Conservation (phyloP, 2,888 invertebrate genomes). For the Arrhopalites spinosus region DNA sequence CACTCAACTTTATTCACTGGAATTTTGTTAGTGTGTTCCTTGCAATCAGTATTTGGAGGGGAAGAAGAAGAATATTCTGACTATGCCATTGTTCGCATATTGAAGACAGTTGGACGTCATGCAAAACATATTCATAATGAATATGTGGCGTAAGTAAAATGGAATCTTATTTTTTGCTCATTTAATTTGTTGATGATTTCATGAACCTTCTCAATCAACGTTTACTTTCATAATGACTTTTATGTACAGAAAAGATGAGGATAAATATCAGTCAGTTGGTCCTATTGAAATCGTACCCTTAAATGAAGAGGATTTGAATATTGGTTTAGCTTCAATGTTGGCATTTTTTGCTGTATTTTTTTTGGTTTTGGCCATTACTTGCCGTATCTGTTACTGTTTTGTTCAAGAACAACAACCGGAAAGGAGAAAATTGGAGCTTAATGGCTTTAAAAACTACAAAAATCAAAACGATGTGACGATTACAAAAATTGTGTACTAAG, state of each 20-base stretch:
- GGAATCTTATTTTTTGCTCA: too few relatives aligned
- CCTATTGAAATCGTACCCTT: background rate
- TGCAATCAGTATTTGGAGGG: background rate
- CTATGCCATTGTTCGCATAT: background rate
- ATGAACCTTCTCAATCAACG: background rate
- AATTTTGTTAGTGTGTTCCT: too few relatives aligned
- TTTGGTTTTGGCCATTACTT: background rate
- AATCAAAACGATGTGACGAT: too few relatives aligned
- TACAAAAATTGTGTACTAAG: too few relatives aligned
- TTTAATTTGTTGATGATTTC: too few relatives aligned
- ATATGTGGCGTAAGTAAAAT: background rate
- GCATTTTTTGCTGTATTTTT: slow-evolving; percentile 1
- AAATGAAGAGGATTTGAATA: slow-evolving; percentile 5
- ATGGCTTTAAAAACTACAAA: background rate
- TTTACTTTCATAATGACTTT: background rate
- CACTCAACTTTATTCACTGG: too few relatives aligned
- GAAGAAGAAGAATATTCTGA: background rate
- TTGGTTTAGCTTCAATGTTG: background rate
- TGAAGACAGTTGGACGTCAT: background rate
- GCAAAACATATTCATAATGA: background rate
- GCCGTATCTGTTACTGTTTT: background rate
- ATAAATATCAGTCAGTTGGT: background rate
- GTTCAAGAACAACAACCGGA: background rate
- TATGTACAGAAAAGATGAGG: background rate
- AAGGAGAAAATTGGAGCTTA: background rate